Conservation (phyloP, 30 jellyfish, hydroid and myxozoan genomes). For the Cassiopea andromeda region DNA sequence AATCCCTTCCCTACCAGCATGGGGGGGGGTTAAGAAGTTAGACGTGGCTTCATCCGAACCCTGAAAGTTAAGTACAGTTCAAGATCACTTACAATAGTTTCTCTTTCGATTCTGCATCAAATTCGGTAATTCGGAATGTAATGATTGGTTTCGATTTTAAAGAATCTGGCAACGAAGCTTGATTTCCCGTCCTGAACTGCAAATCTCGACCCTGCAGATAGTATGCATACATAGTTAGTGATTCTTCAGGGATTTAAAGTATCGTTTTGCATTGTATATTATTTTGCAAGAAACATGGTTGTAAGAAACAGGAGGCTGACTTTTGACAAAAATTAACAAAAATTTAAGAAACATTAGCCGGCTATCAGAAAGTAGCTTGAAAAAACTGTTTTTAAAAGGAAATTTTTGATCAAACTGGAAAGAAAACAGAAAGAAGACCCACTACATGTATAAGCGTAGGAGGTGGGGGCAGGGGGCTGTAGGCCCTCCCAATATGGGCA, state of each 20-base stretch:
- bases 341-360: no score
- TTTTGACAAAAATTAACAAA: no score
- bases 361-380: no score
- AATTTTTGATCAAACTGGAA: no score
- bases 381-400: no score
- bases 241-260: background rate
- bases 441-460: no score
- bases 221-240: background rate
- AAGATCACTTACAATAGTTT: constrained; percentile 61
- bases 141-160: constrained; percentile 44
- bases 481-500: no score
- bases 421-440: no score
- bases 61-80: background rate
- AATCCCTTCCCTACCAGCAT: background rate
- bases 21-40: background rate
- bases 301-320: no score
- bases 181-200: constrained; percentile 63
- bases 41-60: background rate
- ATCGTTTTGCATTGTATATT: background rate
- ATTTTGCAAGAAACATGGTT: background rate
- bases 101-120: constrained; percentile 64
- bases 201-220: constrained; percentile 75
- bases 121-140: constrained; percentile 78
- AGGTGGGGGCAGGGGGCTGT: no score
- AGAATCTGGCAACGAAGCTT: constrained; percentile 80